A percentile compares a stretch with the other conserved stretches of the same genome.
phyloP scores from a whole-genome alignment of 2,888 invertebrate genomes.

The Caenorhabditis imperialis region DNA sequence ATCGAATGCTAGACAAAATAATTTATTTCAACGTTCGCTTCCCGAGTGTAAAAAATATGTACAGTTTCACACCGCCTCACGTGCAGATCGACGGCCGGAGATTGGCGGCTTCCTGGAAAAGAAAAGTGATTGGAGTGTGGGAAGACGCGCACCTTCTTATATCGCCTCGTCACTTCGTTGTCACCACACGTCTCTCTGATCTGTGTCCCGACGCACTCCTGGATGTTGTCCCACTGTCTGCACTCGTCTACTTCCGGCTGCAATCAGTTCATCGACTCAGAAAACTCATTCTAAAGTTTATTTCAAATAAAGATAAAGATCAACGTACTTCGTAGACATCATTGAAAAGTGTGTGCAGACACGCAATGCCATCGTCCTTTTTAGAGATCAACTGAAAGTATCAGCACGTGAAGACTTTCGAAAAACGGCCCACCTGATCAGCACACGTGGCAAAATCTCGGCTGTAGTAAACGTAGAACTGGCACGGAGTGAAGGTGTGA shows the following conservation, averaged over 20 bases:
- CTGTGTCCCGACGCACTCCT: slow-evolving; percentile 30
- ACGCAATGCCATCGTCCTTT: slow-evolving; percentile 14
- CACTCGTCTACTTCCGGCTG: slow-evolving; percentile 13
- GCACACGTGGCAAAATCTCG: slow-evolving; percentile 26
- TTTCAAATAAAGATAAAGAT: not conserved
- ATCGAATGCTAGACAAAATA: not conserved
- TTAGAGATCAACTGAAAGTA: slow-evolving; percentile 16
- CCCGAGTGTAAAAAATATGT: slow-evolving; percentile 10
- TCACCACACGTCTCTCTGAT: slow-evolving; percentile 23
- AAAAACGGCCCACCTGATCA: slow-evolving; percentile 12
- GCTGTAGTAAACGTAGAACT: slow-evolving; percentile 32
- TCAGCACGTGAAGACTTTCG: not conserved
- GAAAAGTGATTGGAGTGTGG: slow-evolving; percentile 10
- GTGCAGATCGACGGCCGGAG: slow-evolving; percentile 38
- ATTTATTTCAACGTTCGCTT: slow-evolving; percentile 4
- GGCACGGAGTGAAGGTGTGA: slow-evolving; percentile 33
- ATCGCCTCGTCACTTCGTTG: slow-evolving; percentile 12
- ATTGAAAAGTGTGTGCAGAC: slow-evolving; percentile 18
- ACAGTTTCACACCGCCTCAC: slow-evolving; percentile 4
- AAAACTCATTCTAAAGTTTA: too few relatives aligned
- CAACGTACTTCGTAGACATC: slow-evolving; percentile 15
- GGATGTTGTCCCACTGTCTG: slow-evolving; percentile 23
- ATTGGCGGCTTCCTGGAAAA: slow-evolving; percentile 43
- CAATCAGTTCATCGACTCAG: not conserved
- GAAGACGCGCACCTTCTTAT: slow-evolving; percentile 28